Base-by-base conservation (phyloP, 1,140 invertebrate genomes). In the Tenebrio molitor region DNA sequence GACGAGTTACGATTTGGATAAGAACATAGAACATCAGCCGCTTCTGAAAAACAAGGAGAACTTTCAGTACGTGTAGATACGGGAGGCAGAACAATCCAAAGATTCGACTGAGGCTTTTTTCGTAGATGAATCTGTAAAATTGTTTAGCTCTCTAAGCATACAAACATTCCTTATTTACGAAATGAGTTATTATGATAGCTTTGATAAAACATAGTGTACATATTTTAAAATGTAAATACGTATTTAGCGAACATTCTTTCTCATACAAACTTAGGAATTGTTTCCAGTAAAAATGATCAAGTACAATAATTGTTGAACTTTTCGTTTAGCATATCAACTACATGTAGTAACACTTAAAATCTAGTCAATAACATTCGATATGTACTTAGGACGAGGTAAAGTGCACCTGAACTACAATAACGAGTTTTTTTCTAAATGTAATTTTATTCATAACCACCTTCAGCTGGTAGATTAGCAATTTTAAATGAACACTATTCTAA, bases 31-130 rank as follows among this genome's bases (percentile, higher is more conserved):
- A 76, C 84, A 86, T 69, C 85, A 87, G 77, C 86, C 86, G 15
- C 76, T 87, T 39, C 70, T 87, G 66, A 79, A 82, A 82, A 62
- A 87, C 82, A 88, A 89, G 80, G 89, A 91, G 73, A 91, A 89
- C 80, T 91, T 88, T 83, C 90, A 92, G 81, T 91, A 91, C 81
- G 90, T 91, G 75, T 91, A 87, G 81, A 68, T 29, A 66, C 12
- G 25, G 16, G 1, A 19, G 34, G 1, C 23, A 64, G 7, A 64
- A 64, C 16, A 34, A 64, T 65, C 39, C 34, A 66, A 66, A 25
- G 42, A 41, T 14, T 14, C 19, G 64, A 66, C 64, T 66, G 64
- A 66, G 63, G 10, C 6, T 62, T 14, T 62, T 15, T 53, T 39
- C 19, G n/a, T 53, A 23, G n/a, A 44, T 53, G 19, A 29, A 16